Conservation (phyloP, 2,113 vertebrate species). For the Anhinga anhinga region DNA sequence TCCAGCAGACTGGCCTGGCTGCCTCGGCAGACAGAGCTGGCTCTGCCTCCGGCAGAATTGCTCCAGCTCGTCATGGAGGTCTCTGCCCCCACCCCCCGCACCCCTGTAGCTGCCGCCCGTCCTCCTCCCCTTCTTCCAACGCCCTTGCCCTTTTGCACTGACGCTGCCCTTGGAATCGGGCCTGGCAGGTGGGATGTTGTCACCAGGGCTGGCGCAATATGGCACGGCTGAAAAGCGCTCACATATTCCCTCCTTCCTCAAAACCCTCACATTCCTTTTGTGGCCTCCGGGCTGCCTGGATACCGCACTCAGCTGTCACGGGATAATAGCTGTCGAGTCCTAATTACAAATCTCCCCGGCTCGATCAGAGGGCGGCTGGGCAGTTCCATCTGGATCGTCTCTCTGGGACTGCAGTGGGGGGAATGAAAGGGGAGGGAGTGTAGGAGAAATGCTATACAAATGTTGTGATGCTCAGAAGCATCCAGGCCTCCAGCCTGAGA, state of each 20-base stretch:
- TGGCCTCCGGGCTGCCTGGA: conserved; percentile 23
- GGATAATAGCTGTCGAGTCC: neutral
- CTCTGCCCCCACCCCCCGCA: neutral
- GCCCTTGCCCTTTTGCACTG: neutral
- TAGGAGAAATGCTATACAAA: neutral
- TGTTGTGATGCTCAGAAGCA: neutral
- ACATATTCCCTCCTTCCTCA: neutral
- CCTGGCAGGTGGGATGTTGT: conserved; percentile 6
- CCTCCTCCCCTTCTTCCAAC: neutral
- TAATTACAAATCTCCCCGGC: neutral
- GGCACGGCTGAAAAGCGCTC: neutral
- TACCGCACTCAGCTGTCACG: neutral
- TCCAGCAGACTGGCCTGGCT: neutral
- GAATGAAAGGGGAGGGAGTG: neutral
- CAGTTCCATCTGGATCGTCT: conserved; percentile 20
- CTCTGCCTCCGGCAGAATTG: rapidly evolving
- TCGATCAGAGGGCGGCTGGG: neutral
- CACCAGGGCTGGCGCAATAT: neutral
- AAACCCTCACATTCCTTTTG: neutral
- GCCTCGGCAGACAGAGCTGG: neutral
- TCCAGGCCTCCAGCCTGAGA: neutral
- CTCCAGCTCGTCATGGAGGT: neutral
- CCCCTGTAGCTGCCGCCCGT: neutral
- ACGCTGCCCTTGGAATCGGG: neutral
- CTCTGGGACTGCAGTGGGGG: neutral